Evolutionary conservation across 2,797 vertebrate species (phyloP).

Genomic region (Onychomys torridus): DNA sequence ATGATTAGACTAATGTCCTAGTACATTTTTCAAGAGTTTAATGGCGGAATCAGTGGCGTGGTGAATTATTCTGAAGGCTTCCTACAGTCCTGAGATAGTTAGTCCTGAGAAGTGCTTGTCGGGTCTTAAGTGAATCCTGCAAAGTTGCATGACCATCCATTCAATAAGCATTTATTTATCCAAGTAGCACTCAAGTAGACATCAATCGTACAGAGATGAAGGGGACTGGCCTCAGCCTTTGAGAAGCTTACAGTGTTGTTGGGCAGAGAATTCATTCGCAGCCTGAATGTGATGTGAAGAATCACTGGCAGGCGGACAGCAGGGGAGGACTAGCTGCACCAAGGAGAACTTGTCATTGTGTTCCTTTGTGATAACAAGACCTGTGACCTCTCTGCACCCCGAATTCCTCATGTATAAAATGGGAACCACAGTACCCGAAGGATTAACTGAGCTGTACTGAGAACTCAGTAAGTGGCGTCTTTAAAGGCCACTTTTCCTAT

Average conservation of each 20-base stretch:
- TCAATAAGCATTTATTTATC: neutral
- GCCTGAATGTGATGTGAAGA: neutral
- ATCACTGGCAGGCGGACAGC: neutral
- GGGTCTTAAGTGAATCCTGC: neutral
- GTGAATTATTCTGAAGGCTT: neutral
- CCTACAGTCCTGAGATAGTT: neutral
- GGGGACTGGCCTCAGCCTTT: neutral
- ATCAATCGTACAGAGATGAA: neutral
- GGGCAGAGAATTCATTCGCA: neutral
- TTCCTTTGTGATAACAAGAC: neutral
- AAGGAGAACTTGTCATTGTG: neutral
- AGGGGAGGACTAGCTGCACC: neutral
- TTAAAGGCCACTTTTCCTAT: neutral
- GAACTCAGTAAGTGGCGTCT: neutral
- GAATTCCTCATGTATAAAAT: neutral
- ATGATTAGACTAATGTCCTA: neutral
- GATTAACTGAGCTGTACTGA: neutral
- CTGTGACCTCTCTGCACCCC: neutral
- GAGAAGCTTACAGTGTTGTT: neutral
- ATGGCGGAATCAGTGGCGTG: neutral
- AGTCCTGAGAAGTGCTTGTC: neutral
- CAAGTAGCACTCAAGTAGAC: neutral
- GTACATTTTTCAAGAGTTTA: neutral
- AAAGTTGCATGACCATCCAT: neutral
- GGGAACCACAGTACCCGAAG: neutral